Conservation (phyloP, 2,888 invertebrate species). For the Pediacus dermestoides region DNA sequence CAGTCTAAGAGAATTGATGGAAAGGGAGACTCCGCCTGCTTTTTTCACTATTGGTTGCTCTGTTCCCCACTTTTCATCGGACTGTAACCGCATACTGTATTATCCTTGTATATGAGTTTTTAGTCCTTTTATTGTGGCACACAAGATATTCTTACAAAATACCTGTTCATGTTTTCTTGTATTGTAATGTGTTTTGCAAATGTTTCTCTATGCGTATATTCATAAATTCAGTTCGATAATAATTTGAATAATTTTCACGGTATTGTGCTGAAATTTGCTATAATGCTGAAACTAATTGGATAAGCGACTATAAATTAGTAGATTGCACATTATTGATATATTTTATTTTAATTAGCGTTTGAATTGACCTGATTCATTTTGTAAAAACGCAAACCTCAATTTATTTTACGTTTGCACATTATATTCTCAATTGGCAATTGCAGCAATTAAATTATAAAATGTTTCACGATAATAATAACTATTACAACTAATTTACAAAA, state of each 20-base stretch:
- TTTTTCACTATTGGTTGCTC: constrained; percentile 44
- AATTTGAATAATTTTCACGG: constrained; percentile 20
- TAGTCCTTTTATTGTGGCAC: constrained; percentile 26
- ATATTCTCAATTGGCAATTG: no score
- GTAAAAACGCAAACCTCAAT: no score
- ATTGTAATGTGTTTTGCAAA: constrained; percentile 26
- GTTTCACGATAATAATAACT: no score
- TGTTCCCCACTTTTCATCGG: constrained; percentile 32
- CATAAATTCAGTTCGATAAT: constrained; percentile 10
- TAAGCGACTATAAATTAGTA: no score
- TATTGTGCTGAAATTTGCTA: constrained; percentile 3
- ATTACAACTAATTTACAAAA: no score
- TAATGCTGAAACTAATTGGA: constrained; percentile 1
- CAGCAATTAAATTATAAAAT: no score
- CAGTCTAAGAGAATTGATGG: constrained; percentile 34
- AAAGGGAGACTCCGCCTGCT: constrained; percentile 37
- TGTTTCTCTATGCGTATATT: constrained; percentile 16
- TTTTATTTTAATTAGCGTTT: no score
- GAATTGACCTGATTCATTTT: no score
- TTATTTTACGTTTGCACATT: no score
- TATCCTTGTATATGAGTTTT: constrained; percentile 28
- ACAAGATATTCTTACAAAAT: constrained; percentile 34
- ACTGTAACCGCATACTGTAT: constrained; percentile 32
- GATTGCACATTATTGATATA: no score
- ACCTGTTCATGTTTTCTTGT: constrained; percentile 35